These are phyloP conservation scores for Eilema sororculum DNA, from an alignment of 2,888 invertebrate species.

Conservation along the genomic window DNA sequence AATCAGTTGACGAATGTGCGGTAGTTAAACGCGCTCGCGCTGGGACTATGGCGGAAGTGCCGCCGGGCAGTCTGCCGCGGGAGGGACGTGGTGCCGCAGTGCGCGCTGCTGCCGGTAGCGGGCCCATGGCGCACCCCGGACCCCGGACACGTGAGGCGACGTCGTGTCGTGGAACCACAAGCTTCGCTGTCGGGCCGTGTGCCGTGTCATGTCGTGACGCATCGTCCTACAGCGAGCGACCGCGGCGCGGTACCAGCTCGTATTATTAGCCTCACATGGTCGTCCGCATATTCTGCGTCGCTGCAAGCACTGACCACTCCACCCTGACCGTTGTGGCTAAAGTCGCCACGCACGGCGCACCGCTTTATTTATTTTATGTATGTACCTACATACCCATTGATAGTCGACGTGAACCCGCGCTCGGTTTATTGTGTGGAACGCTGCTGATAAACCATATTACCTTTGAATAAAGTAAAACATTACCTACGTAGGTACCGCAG, in stretches of 20 bases:
- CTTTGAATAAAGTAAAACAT: neutral
- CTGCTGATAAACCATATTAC: slow-evolving; percentile 9
- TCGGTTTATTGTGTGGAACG: slow-evolving; percentile 10
- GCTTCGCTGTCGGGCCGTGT: neutral
- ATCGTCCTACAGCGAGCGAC: neutral
- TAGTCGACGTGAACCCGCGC: neutral
- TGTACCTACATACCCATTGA: neutral
- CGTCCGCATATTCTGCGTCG: neutral
- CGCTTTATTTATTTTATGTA: neutral
- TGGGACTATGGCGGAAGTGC: neutral
- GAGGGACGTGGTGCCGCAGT: neutral
- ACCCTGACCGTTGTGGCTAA: slow-evolving; percentile 8
- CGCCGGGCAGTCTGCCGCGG: neutral
- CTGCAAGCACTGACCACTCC: neutral
- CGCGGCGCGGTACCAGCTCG: neutral
- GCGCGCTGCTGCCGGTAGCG: neutral
- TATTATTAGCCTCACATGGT: neutral
- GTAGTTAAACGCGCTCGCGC: neutral
- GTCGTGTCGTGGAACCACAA: no score
- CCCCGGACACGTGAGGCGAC: neutral
- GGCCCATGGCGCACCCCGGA: neutral
- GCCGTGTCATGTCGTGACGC: no score
- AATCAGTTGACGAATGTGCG: neutral
- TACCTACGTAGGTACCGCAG: neutral
- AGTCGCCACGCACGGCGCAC: slow-evolving; percentile 15